Base-by-base conservation (phyloP, 2,888 invertebrate species). In the Mechanitis mazaeus region DNA sequence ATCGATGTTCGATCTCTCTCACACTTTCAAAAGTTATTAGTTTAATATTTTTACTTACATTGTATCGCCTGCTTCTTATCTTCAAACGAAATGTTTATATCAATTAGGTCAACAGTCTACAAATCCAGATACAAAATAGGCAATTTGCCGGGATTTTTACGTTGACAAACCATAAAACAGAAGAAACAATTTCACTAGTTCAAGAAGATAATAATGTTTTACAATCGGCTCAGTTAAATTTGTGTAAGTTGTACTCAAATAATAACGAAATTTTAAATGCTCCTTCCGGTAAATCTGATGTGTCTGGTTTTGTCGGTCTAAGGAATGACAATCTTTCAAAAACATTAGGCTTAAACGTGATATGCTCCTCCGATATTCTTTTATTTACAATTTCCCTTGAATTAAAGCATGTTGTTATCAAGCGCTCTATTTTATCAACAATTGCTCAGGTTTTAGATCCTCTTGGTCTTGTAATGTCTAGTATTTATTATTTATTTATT, bases 201-300 rank as follows among this genome's bases (percentile, higher is more conserved):
- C 35, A 35, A 55, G 45, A 45, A 31, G 46, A 47, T n/a, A 58
- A 9, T 20, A 3, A 11, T 42, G 31, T 33, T 54, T 54, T 58
- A 53, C 9, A 53, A 35, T 58, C 54, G 12, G 53, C 58, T 9
- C 42, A 54, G 31, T 54, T 59, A 31, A 59, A 59, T n/a, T 33
- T 59, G 38, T 45, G 59, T 2, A 59, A 59, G 45, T 59, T 31
- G 45, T 31, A 54, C 20, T 59, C 59, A 9, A 59, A 54, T 54
- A 54, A 33, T 54, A 33, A 12, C 2, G 3, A 12, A 35, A 58
- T 58, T 38, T 50, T 58, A 58, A 9, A 35, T 6, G 28, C 50
- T 1, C 9, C 35, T 20, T 38, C 55, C n/a, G n/a, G 7, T 47
- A 20, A 50, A 3, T 50, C 33, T 28, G 20, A 47, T 0, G 1